Evolutionary conservation across 2,888 invertebrate genomes (phyloP), one percentile per base, ranked within the genome.

Genomic region (Crossocerus cetratus): DNA sequence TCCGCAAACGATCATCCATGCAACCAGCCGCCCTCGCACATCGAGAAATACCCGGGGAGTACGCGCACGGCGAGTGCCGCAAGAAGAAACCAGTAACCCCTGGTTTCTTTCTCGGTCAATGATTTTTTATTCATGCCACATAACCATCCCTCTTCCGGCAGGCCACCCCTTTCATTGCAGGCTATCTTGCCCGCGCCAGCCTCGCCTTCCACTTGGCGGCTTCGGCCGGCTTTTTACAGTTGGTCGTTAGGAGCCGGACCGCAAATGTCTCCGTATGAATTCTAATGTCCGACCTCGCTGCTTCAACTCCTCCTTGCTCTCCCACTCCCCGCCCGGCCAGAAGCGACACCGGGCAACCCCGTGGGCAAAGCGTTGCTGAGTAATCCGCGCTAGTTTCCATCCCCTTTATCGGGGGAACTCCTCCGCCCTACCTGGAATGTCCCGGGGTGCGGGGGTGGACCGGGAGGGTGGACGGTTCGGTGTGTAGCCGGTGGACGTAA

Each of bases 181-280:
- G 44, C 66, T 44, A 42, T 55, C 22, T 55, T 16, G 23, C 63
- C 67, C 72, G 42, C 53, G 45, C 67, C 70, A 77, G 66, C 71
- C 72, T 81, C 76, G 77, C 72, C 80, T 81, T 82, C 80, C 81
- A 83, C 81, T 84, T 82, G 74, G 81, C 78, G 80, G 78, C 81
- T 80, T 78, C 75, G 77, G 76, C 80, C 60, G 76, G 83, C 84
- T 88, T 89, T 89, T 90, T 87, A 86, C 86, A 83, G 83, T 82
- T 84, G 87, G 88, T 89, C 89, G 88, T 89, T 89, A 90, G 87
- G 86, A 87, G 82, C 85, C 84, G 86, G 85, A 87, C 89, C 89
- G 85, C 88, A 89, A 90, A 89, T 88, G 89, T 88, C 88, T 89
- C 88, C 86, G 88, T 89, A 88, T 89, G 89, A 89, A 90, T 89